phyloP scores from a whole-genome alignment of 2,888 invertebrate species.

The Helleia helle region DNA sequence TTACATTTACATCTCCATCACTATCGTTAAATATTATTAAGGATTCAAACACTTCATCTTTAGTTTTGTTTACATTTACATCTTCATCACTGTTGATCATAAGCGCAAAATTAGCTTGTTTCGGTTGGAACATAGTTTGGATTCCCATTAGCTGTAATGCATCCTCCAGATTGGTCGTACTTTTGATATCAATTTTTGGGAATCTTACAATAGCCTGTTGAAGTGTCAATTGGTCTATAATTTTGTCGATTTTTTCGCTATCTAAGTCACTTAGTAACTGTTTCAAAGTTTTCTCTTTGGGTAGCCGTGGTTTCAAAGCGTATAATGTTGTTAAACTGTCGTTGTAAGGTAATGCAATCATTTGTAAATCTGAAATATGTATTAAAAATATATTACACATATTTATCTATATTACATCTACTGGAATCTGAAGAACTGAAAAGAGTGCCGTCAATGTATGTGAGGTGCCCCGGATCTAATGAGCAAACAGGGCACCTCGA shows the following conservation, averaged over 20 bases:
- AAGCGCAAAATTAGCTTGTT: conserved; percentile 78
- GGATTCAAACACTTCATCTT: conserved; percentile 34
- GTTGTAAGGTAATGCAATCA: conserved; percentile 82
- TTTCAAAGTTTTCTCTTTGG: conserved; percentile 48
- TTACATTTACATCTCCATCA: conserved; percentile 24
- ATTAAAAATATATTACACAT: too few relatives aligned
- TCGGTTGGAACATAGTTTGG: conserved; percentile 75
- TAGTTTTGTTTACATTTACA: conserved; percentile 28
- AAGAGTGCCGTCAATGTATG: too few relatives aligned
- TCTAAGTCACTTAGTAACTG: conserved; percentile 63
- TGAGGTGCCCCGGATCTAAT: too few relatives aligned
- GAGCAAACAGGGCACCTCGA: too few relatives aligned
- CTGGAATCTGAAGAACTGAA: not conserved
- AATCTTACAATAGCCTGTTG: conserved; percentile 72
- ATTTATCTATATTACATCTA: too few relatives aligned
- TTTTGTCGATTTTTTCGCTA: conserved; percentile 53
- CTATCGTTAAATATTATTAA: conserved; percentile 27
- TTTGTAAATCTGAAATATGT: conserved; percentile 68
- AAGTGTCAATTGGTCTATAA: conserved; percentile 58
- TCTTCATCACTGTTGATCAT: conserved; percentile 53
- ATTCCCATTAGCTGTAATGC: conserved; percentile 75
- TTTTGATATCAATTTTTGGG: conserved; percentile 82
- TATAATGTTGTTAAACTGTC: conserved; percentile 78
- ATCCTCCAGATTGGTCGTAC: conserved; percentile 67
- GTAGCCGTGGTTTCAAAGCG: conserved; percentile 73